Evolutionary conservation across 2,113 vertebrate genomes (phyloP).

Genomic region (Mus spicilegus): DNA sequence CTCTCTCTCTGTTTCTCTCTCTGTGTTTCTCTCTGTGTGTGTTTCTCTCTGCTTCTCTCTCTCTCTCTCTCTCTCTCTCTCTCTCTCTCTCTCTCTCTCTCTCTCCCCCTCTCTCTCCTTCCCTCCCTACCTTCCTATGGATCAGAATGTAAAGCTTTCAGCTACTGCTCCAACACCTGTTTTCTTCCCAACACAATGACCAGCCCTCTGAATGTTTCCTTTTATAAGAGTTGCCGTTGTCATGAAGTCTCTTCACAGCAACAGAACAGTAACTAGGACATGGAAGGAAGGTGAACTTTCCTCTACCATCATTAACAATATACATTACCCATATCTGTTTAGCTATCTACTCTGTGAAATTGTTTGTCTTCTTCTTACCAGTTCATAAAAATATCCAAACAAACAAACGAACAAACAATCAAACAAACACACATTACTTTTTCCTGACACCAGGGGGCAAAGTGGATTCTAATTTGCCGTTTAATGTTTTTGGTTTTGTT

Average conservation of each 20-base stretch:
- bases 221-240: neutral
- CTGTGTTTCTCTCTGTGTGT: too few species aligned
- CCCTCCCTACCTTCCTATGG: too few species aligned
- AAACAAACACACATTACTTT: neutral
- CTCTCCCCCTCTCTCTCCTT: too few species aligned
- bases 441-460: neutral
- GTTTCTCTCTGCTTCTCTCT: neutral
- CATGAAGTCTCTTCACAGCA: neutral
- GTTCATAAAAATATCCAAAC: constrained; percentile 27
- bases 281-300: neutral
- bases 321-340: neutral
- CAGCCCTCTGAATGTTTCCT: neutral
- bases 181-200: neutral
- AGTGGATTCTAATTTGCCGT: neutral
- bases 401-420: neutral
- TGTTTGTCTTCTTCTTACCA: neutral
- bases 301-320: neutral
- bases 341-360: neutral
- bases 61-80: neutral
- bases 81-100: neutral
- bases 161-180: neutral
- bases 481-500: neutral
- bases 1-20: neutral
- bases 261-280: neutral
- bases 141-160: neutral